These are phyloP conservation scores for Augiades crinisus DNA, from an alignment of 2,888 invertebrate genomes.

Conservation along the genomic window DNA sequence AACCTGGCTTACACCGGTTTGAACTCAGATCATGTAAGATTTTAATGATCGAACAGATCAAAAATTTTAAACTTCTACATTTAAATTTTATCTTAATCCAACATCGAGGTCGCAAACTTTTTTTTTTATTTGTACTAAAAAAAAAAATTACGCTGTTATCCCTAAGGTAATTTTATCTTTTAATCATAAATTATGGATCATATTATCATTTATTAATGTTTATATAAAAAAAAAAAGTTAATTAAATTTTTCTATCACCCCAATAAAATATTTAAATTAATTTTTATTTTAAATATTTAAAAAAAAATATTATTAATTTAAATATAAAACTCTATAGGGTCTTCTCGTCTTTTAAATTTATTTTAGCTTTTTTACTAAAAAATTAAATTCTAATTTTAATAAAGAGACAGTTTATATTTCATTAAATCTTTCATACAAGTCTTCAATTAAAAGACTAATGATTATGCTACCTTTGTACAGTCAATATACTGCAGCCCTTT, in stretches of 20 bases:
- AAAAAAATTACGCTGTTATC: conserved; percentile 92
- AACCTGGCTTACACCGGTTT: conserved; percentile 93
- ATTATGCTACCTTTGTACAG: conserved; percentile 58
- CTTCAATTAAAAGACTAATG: conserved; percentile 88
- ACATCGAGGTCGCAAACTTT: conserved; percentile 94
- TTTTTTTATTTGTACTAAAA: conserved; percentile 87
- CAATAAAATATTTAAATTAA: conserved; percentile 79
- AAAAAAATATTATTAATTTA: conserved; percentile 62
- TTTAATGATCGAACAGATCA: conserved; percentile 92
- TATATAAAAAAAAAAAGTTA: conserved; percentile 74
- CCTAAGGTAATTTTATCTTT: conserved; percentile 89
- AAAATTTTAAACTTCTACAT: conserved; percentile 84
- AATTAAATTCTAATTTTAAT: conserved; percentile 65
- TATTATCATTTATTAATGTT: conserved; percentile 60
- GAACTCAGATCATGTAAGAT: conserved; percentile 94
- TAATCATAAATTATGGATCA: conserved; percentile 83
- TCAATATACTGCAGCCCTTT: conserved; percentile 87
- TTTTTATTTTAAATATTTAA: conserved; percentile 46
- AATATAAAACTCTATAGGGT: conserved; percentile 87
- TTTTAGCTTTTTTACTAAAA: conserved; percentile 84
- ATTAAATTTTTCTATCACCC: conserved; percentile 83
- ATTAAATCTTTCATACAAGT: conserved; percentile 89
- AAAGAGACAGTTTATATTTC: conserved; percentile 82
- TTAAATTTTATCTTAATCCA: conserved; percentile 88
- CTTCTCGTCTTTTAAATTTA: conserved; percentile 87